Base-by-base conservation (phyloP, 1,140 invertebrate species). In the Ceratina australensis region DNA sequence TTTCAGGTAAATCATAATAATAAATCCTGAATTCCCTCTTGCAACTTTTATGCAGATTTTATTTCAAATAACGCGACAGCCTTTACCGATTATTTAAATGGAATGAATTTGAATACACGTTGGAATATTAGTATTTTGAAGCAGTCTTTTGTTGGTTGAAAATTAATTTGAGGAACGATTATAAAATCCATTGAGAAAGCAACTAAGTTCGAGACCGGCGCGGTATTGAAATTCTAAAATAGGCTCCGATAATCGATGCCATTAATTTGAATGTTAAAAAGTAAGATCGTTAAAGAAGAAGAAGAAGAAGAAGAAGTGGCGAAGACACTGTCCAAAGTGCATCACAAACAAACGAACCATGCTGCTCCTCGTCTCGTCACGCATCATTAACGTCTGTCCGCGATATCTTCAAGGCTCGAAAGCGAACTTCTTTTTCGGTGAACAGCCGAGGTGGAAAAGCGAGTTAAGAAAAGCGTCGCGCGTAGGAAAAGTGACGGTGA, bases 391-490 rank as follows among this genome's bases (percentile, higher is more conserved):
- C 73, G 56, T 1, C 42, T 50, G 33, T 76, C 56, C 5, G 66
- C 5, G 73, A 76, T 76, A 76, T 69, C 65, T 59, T 60, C 65
- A 42, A 76, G 54, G 54, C 56, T 76, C 8, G 56, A 69, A 50
- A 76, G 47, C 28, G 56, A 61, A 68, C 22, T 18, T 49, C 59
- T 71, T 33, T n/a, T 4, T n/a, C 28, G 3, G n/a, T 33, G 26
- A 13, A 13, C 13, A 20, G 8, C 4, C 15, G 20, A 2, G 15
- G 0, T 18, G 13, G 5, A 4, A 2, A 67, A 2, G 42, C 16
- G 10, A 59, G 7, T 7, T 20, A 33, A n/a, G 28, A 69, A 42
- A 33, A 18, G 33, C 33, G 22, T 10, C 15, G 28, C 13, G 33
- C n/a, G 3, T 18, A 33, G 13, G 13, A 24, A 42, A 57, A 42